A percentile compares a stretch with the other conserved stretches of the same genome.
phyloP scores from a whole-genome alignment of 2,888 invertebrate genomes.

The Agonopterix alstromeriana region DNA sequence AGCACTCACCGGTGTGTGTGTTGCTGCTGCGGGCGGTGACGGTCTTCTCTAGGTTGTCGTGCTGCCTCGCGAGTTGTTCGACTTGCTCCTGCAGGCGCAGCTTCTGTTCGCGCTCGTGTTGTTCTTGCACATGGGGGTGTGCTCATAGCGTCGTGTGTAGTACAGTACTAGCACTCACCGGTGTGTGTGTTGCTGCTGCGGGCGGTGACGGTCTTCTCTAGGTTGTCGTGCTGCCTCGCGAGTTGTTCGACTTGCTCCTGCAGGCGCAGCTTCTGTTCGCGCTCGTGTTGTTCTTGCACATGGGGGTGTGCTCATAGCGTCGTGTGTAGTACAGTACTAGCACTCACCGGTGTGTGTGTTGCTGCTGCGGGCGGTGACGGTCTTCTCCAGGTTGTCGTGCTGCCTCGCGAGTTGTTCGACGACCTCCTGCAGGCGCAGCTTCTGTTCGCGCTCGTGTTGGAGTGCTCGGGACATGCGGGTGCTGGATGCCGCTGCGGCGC shows the following conservation, averaged over 20 bases:
- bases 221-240: constrained; percentile 97
- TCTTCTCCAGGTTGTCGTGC: constrained; percentile 96
- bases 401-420: constrained; percentile 98
- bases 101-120: constrained; percentile 96
- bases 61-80: constrained; percentile 98
- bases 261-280: constrained; percentile 92
- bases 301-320: constrained; percentile 73
- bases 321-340: no score
- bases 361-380: constrained; percentile 82
- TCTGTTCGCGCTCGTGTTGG: constrained; percentile 96
- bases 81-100: constrained; percentile 96
- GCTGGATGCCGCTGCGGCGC: constrained; percentile 92
- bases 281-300: constrained; percentile 95
- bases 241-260: constrained; percentile 98
- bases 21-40: no score
- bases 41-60: constrained; percentile 96
- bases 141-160: no score
- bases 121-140: constrained; percentile 90
- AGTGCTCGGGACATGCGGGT: constrained; percentile 94
- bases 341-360: constrained; percentile 63
- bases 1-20: constrained; percentile 53
- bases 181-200: no score
- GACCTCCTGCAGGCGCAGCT: constrained; percentile 94
- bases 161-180: constrained; percentile 34
- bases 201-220: constrained; percentile 94